phyloP scores from a whole-genome alignment of 2,113 vertebrate genomes.

The Grammomys surdaster region DNA sequence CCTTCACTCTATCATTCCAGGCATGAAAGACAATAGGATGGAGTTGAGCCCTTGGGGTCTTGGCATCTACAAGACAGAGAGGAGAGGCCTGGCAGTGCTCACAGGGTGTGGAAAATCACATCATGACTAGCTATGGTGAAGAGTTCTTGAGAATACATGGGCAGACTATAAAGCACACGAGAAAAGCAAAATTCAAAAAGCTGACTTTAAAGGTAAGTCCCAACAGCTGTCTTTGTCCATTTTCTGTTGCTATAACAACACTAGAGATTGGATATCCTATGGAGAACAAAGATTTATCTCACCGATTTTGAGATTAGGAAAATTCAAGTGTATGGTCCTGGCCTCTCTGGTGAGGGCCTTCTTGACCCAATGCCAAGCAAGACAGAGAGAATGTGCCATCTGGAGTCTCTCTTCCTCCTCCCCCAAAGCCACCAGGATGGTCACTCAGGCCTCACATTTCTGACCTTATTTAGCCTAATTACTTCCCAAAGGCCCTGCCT shows the following conservation, averaged over 20 bases:
- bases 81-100: conserved; percentile 19
- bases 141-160: neutral
- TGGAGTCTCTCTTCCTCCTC: neutral
- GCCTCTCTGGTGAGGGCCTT: neutral
- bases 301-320: neutral
- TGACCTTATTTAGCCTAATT: neutral
- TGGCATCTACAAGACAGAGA: conserved; percentile 43
- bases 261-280: neutral
- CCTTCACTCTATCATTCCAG: conserved; percentile 71
- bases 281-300: neutral
- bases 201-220: neutral
- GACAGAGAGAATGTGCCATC: neutral
- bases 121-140: neutral
- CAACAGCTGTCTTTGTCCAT: neutral
- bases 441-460: neutral
- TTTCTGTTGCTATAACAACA: neutral
- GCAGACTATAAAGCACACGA: neutral
- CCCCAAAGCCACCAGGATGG: neutral
- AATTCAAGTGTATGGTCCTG: neutral
- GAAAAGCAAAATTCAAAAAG: neutral
- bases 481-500: neutral
- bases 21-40: conserved; percentile 70
- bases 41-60: conserved; percentile 62
- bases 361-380: neutral
- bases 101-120: conserved; percentile 67